Conservation (phyloP, 1,140 invertebrate species). For the Leguminivora glycinivorella region DNA sequence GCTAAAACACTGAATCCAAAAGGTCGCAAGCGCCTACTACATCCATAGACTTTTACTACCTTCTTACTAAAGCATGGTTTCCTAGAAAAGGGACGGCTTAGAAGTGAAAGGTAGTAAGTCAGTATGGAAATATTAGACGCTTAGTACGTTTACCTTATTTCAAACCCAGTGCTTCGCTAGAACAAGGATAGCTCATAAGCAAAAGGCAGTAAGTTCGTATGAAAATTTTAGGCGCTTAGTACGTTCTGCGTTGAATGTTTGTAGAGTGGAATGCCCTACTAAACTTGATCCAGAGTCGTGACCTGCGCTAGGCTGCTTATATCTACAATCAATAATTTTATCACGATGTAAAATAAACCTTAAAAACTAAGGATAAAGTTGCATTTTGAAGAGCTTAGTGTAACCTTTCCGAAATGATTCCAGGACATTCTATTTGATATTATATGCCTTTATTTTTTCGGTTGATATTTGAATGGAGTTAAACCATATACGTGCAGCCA, state of each 20-base stretch:
- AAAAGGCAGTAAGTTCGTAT: conserved; percentile 32
- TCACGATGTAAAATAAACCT: not conserved
- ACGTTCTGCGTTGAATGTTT: not conserved
- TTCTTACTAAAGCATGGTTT: too few species aligned
- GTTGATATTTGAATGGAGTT: not conserved
- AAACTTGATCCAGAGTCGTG: conserved; percentile 36
- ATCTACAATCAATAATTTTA: conserved; percentile 26
- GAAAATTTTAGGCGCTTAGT: conserved; percentile 31
- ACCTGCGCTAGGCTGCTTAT: conserved; percentile 13
- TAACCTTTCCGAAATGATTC: not conserved
- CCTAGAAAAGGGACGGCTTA: too few species aligned
- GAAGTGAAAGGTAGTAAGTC: too few species aligned
- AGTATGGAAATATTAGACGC: too few species aligned
- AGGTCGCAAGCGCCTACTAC: not conserved
- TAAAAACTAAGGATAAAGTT: not conserved
- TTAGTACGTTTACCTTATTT: not conserved
- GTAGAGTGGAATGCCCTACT: conserved; percentile 36
- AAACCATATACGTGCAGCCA: not conserved
- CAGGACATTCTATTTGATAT: not conserved
- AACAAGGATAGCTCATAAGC: conserved; percentile 21
- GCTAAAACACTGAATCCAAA: conserved; percentile 6
- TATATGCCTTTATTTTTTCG: not conserved
- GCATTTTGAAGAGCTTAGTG: not conserved
- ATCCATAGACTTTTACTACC: not conserved
- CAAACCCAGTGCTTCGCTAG: not conserved